Percentiles rank a stretch among this genome's conserved stretches.
These are phyloP conservation scores for Tenualosa thibaudeaui DNA, from an alignment of 2,797 vertebrate genomes.

Conservation along the genomic window DNA sequence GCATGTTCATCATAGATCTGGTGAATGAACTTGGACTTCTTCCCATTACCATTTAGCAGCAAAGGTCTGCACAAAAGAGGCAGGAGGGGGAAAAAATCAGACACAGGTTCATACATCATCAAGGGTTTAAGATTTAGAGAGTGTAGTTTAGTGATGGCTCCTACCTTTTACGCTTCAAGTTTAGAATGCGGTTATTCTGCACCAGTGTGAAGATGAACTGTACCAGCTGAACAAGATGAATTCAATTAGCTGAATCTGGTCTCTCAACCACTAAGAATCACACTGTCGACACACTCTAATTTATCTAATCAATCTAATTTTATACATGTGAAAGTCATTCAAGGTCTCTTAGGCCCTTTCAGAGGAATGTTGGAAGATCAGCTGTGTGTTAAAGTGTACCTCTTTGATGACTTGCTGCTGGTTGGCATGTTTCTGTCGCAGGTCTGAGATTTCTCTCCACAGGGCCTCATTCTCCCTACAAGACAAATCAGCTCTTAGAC, in stretches of 20 bases:
- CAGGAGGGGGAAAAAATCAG: not conserved
- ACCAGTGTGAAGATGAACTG: constrained; percentile 96
- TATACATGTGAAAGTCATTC: not conserved
- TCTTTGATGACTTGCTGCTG: constrained; percentile 96
- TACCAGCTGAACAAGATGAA: constrained; percentile 79
- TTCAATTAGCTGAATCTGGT: not conserved
- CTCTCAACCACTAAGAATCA: too few relatives aligned
- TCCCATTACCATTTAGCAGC: constrained; percentile 87
- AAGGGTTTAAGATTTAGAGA: not conserved
- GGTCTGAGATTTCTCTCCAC: constrained; percentile 91
- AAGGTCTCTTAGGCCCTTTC: not conserved
- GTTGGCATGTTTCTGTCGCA: constrained; percentile 90
- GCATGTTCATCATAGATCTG: constrained; percentile 85
- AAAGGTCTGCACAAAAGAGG: constrained; percentile 75
- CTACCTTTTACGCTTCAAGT: constrained; percentile 94
- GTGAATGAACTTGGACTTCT: constrained; percentile 90
- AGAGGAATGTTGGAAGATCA: not conserved
- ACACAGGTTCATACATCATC: not conserved
- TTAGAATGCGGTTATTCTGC: constrained; percentile 91
- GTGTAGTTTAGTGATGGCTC: not conserved
- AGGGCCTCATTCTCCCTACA: constrained; percentile 92
- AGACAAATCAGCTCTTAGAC: not conserved
- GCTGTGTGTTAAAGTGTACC: constrained; percentile 63
- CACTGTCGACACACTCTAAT: not conserved
- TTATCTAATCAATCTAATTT: not conserved